These are phyloP conservation scores for Meles meles DNA, from an alignment of 2,113 vertebrate genomes.

Conservation along the genomic window DNA sequence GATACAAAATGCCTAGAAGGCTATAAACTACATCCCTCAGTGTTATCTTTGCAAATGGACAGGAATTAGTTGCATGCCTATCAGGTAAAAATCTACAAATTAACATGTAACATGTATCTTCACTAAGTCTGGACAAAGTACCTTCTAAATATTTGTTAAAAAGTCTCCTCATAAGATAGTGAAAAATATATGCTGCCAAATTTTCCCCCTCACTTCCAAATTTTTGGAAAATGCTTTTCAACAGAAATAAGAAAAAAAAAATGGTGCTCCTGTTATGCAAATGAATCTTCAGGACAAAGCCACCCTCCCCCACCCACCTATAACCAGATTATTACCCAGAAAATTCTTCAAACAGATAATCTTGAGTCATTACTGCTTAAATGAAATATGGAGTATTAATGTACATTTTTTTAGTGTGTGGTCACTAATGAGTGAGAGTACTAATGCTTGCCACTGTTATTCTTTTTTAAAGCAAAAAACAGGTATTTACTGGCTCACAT, in stretches of 20 bases:
- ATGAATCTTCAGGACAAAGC: neutral
- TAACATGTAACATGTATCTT: neutral
- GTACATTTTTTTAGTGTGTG: neutral
- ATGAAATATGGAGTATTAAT: neutral
- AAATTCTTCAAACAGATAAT: neutral
- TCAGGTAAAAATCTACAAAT: neutral
- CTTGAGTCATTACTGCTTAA: neutral
- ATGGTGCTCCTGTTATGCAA: neutral
- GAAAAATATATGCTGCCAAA: neutral
- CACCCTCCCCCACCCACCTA: neutral
- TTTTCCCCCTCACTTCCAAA: neutral
- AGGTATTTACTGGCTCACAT: slow-evolving; percentile 72
- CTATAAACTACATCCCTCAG: neutral
- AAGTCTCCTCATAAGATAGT: neutral
- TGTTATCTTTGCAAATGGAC: neutral
- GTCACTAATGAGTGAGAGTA: neutral
- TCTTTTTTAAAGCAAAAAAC: slow-evolving; percentile 63
- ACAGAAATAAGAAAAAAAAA: neutral
- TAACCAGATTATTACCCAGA: neutral
- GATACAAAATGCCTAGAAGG: neutral
- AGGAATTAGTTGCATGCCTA: neutral
- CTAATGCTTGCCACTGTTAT: neutral
- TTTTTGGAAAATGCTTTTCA: neutral
- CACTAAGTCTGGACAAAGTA: neutral
- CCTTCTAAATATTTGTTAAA: slow-evolving; percentile 3